phyloP scores from a whole-genome alignment of 2,797 vertebrate genomes.

The Chelon labrosus region DNA sequence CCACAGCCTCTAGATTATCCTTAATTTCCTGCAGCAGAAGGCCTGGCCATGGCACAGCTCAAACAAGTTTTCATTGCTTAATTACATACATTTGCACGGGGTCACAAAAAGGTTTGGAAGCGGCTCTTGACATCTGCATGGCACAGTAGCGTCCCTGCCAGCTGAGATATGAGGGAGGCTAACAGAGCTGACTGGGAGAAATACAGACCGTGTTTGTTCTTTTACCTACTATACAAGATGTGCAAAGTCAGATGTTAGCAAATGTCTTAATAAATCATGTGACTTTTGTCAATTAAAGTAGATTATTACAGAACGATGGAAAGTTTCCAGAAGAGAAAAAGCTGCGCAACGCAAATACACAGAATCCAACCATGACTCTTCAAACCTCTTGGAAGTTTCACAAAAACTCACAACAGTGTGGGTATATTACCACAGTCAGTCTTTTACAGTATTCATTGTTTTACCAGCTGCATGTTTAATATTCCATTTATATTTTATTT shows the following conservation, averaged over 20 bases:
- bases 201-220: neutral
- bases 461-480: constrained; percentile 59
- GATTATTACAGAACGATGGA: constrained; percentile 4
- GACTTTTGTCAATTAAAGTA: neutral
- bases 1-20: constrained; percentile 75
- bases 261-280: neutral
- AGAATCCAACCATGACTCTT: neutral
- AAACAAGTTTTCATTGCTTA: constrained; percentile 67
- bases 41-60: constrained; percentile 42
- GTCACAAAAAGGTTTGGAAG: constrained; percentile 62
- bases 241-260: neutral
- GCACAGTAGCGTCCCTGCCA: constrained; percentile 13
- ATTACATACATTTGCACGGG: constrained; percentile 63
- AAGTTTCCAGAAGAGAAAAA: neutral
- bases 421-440: constrained; percentile 13
- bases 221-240: neutral
- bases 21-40: constrained; percentile 79
- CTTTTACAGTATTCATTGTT: constrained; percentile 54
- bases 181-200: neutral
- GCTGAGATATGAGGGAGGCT: neutral
- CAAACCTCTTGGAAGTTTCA: constrained; percentile 26
- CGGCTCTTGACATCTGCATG: constrained; percentile 25
- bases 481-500: constrained; percentile 61
- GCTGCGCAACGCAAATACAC: neutral
- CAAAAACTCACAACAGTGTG: constrained; percentile 4